Evolutionary conservation across 1,140 invertebrate species (phyloP).

Genomic region (Dufourea novaeangliae): DNA sequence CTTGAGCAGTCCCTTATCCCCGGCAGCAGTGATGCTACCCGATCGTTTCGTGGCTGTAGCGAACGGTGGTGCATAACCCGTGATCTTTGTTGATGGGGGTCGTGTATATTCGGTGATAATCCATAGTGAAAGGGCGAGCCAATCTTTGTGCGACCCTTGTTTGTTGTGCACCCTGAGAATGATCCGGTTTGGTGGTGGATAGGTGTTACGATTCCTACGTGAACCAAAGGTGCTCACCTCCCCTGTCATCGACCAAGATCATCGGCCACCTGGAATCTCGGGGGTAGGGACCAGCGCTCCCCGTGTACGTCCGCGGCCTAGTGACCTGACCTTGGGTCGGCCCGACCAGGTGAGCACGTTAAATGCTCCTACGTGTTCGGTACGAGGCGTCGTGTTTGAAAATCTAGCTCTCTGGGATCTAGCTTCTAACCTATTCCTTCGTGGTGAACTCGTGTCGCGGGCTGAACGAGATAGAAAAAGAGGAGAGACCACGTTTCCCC

Average conservation of each 20-base stretch:
- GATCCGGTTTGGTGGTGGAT: background rate
- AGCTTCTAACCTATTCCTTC: too few species aligned
- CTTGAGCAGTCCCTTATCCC: too few species aligned
- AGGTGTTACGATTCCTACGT: background rate
- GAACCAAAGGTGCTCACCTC: background rate
- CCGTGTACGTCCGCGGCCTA: conserved; percentile 65
- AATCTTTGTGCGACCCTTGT: conserved; percentile 14
- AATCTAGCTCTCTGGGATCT: too few species aligned
- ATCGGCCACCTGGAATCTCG: background rate
- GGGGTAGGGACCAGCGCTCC: conserved; percentile 31
- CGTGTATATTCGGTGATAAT: too few species aligned
- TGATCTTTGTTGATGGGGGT: too few species aligned
- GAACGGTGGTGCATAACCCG: too few species aligned
- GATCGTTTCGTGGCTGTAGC: too few species aligned
- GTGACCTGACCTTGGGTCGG: conserved; percentile 76
- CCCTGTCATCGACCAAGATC: conserved; percentile 4
- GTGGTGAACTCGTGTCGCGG: too few species aligned
- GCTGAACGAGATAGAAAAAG: background rate
- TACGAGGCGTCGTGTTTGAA: background rate
- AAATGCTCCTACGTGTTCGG: conserved; percentile 13
- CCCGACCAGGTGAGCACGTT: conserved; percentile 70
- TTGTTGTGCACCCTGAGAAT: conserved; percentile 26
- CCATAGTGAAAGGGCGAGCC: conserved; percentile 35
- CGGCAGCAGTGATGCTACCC: too few species aligned
- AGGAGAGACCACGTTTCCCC: background rate